Evolutionary conservation across 2,888 invertebrate genomes (phyloP), one percentile per base, ranked within the genome.

Genomic region (Drosophila nr. perissopoda): DNA sequence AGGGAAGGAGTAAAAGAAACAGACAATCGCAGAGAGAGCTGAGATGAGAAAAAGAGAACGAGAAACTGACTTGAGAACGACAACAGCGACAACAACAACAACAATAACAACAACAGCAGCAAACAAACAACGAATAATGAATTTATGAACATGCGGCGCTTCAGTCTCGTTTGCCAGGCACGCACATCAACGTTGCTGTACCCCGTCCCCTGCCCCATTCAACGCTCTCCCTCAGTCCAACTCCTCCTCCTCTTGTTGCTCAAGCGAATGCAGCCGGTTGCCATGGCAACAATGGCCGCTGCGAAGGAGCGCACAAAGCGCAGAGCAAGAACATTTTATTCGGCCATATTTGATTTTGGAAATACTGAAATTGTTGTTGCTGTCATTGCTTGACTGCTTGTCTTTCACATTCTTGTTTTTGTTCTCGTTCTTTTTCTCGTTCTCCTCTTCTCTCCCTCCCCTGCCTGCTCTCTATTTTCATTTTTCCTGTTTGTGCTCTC

Each of bases 331-430:
- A 77, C 76, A 87, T 84, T 84, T 82, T 80, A 83, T 88, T 88
- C 91, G 90, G 91, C 91, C 91, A 91, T 91, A 83, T 91, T 91
- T 91, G 90, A 90, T 88, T 91, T 89, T 83, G 82, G 78, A 83
- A 81, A 78, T 87, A 71, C 80, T 71, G 63, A 79, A 83, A 76
- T 78, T 84, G 81, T 78, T 80, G 71, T 75, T 84, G 72, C 64
- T 79, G 62, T 78, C 77, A 54, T 63, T 79, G 76, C 58, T 21
- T 33, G 33, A 45, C 57, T 52, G 71, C 40, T 31, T 57, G 45
- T 56, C 42, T 42, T n/a, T 25, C 18, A 38, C 67, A 31, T 65
- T 62, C 45, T 25, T 25, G 51, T 57, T 59, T 18, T 42, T 42
- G 48, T 61, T 66, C 63, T 40, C 29, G 25, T 34, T 57, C 31